These are phyloP conservation scores for Osmerus eperlanus DNA, from an alignment of 2,113 vertebrate species.

Conservation along the genomic window DNA sequence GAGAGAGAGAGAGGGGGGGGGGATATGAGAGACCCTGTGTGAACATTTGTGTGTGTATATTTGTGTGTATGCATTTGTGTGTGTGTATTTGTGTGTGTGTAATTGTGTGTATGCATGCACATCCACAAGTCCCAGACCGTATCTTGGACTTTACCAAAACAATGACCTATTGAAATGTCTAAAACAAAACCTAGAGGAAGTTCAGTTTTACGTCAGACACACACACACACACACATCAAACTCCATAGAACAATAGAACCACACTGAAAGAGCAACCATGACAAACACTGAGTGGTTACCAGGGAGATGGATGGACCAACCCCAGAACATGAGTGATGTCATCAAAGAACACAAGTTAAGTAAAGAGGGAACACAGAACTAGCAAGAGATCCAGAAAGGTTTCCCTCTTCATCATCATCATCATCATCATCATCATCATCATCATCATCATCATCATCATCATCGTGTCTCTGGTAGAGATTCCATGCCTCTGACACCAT, in stretches of 20 bases:
- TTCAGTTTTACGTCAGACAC: constrained; percentile 7
- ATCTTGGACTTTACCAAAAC: background rate
- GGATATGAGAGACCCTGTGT: no score
- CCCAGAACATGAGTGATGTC: background rate
- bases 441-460: no score
- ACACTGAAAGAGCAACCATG: constrained; percentile 5
- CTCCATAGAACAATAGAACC: constrained; percentile 15
- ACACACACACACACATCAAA: background rate
- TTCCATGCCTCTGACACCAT: no score
- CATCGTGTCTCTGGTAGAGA: no score
- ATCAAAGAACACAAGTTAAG: background rate
- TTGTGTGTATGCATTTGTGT: no score
- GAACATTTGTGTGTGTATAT: no score
- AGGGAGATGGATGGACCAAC: background rate
- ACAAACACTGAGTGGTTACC: constrained; percentile 2
- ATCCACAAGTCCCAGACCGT: background rate
- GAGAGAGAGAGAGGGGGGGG: background rate
- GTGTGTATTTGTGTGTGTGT: no score
- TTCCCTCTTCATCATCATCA: no score
- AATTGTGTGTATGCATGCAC: no score
- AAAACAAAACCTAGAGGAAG: constrained; percentile 6
- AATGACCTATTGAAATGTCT: constrained; percentile 12
- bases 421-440: no score
- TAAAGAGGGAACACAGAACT: background rate
- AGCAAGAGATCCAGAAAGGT: no score